A percentile compares a stretch with the other conserved stretches of the same genome.
Conservation (phyloP, 1,140 invertebrate genomes). For the Musca domestica region DNA sequence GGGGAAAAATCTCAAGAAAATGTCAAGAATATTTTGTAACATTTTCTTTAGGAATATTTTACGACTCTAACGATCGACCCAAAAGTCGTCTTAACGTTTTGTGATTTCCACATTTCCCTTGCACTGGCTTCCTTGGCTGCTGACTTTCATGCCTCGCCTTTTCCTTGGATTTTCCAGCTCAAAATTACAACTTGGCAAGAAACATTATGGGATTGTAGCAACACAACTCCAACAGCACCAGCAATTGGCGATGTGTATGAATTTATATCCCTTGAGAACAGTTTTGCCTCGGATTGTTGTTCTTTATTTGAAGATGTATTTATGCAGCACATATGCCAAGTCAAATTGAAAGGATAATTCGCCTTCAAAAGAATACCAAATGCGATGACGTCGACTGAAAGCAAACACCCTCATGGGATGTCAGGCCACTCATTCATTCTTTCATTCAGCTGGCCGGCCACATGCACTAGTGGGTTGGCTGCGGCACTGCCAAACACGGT, state of each 20-base stretch:
- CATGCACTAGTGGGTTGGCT: too few relatives aligned
- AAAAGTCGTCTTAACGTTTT: background rate
- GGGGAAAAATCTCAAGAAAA: constrained; percentile 10
- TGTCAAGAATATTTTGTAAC: constrained; percentile 15
- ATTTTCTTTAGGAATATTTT: background rate
- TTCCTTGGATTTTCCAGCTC: background rate
- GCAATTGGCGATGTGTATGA: background rate
- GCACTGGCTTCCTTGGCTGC: background rate
- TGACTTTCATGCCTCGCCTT: background rate
- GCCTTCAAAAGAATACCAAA: constrained; percentile 32
- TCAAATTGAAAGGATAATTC: constrained; percentile 55
- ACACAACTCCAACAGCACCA: background rate
- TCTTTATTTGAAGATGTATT: constrained; percentile 11
- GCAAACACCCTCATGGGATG: constrained; percentile 51
- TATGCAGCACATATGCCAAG: constrained; percentile 49
- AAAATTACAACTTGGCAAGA: background rate
- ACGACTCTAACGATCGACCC: background rate
- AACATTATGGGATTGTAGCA: background rate
- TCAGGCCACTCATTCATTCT: constrained; percentile 18
- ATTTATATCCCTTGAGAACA: background rate
- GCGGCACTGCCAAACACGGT: too few relatives aligned
- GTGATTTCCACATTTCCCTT: background rate
- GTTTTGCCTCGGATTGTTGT: background rate
- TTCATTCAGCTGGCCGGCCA: too few relatives aligned
- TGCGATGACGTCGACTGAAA: background rate